phyloP scores from a whole-genome alignment of 2,797 vertebrate genomes.

The Melanotaenia parkinsoni region DNA sequence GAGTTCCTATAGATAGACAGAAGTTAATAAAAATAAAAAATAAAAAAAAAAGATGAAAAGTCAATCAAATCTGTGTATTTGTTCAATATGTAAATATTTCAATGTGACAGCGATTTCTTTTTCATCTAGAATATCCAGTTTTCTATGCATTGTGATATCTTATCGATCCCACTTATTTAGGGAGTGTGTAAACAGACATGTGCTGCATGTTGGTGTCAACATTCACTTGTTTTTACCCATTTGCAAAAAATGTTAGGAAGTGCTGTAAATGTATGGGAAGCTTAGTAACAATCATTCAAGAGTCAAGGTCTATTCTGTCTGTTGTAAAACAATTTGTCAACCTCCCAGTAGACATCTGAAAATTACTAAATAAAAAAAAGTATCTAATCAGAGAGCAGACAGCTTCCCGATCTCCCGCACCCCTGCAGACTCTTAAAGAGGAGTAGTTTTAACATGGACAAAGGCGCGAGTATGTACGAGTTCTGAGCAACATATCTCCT shows the following conservation, averaged over 20 bases:
- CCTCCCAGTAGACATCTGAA: too few relatives aligned
- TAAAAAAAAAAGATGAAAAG: not conserved
- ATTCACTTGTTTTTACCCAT: not conserved
- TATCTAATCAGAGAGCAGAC: too few relatives aligned
- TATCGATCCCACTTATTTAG: not conserved
- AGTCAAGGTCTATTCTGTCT: not conserved
- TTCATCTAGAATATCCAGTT: not conserved
- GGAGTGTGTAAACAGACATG: not conserved
- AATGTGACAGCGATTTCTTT: too few relatives aligned
- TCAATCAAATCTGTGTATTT: not conserved
- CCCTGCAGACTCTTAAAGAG: too few relatives aligned
- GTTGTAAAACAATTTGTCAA: conserved; percentile 7
- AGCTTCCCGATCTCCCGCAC: too few relatives aligned
- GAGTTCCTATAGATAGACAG: conserved; percentile 83
- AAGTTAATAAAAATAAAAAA: not conserved
- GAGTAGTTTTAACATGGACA: too few relatives aligned
- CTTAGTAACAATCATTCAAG: not conserved
- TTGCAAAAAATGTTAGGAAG: not conserved
- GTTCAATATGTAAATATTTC: not conserved
- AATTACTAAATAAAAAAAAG: not conserved
- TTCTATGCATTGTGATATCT: not conserved
- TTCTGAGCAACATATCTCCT: too few relatives aligned
- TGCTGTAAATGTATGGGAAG: not conserved
- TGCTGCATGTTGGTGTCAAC: not conserved
- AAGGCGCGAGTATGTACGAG: too few relatives aligned